Evolutionary conservation across 1,140 invertebrate species (phyloP).

Genomic region (Ruditapes philippinarum): DNA sequence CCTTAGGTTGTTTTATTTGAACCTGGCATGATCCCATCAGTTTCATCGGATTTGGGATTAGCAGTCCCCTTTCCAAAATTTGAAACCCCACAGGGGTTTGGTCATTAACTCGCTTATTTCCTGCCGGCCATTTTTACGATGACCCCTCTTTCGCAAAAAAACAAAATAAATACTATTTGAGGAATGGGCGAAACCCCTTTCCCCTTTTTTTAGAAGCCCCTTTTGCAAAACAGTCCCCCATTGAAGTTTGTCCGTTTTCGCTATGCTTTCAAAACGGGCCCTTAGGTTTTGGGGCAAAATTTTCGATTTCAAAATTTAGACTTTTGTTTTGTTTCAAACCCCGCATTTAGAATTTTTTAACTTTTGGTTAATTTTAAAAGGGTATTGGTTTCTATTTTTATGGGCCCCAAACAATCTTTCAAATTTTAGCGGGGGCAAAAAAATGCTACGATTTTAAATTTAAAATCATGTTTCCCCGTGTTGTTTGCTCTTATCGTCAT

Average conservation of each 20-base stretch:
- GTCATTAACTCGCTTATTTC: too few relatives aligned
- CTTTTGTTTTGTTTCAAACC: not conserved
- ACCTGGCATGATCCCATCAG: too few relatives aligned
- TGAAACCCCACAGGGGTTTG: too few relatives aligned
- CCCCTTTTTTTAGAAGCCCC: not conserved
- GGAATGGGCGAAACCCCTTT: not conserved
- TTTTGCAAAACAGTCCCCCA: not conserved
- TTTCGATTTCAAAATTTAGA: not conserved
- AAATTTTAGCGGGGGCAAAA: too few relatives aligned
- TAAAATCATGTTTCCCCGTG: not conserved
- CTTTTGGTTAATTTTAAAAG: not conserved
- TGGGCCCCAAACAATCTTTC: not conserved
- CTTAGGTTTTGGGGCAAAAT: too few relatives aligned
- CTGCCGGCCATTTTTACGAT: not conserved
- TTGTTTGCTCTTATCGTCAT: too few relatives aligned
- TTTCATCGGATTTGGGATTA: too few relatives aligned
- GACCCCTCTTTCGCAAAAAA: not conserved
- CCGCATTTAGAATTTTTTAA: not conserved
- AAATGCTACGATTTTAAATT: not conserved
- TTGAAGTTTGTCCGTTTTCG: too few relatives aligned
- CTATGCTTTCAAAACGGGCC: too few relatives aligned
- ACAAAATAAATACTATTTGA: not conserved
- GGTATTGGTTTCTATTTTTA: not conserved
- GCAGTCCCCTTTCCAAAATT: too few relatives aligned
- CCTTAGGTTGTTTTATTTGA: too few relatives aligned